Percentiles rank a stretch among this genome's conserved stretches.
Evolutionary conservation across 2,113 vertebrate species (phyloP).

Genomic region (Mungos mungo): DNA sequence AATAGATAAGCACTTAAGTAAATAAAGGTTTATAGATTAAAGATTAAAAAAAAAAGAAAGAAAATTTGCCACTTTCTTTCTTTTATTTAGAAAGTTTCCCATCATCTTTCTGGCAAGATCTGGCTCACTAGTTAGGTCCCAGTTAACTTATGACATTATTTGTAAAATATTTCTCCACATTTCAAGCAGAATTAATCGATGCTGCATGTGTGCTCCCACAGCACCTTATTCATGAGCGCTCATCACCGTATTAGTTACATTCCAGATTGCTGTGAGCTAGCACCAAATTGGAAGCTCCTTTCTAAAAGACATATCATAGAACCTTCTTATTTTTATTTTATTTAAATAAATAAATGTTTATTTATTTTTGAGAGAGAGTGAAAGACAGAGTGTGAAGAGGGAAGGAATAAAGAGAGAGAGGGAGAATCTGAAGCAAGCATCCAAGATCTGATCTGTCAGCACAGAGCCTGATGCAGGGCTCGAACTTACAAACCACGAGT

Average conservation of each 20-base stretch:
- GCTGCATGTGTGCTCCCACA: neutral
- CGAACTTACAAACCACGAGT: fast-evolving
- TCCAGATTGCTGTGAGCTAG: neutral
- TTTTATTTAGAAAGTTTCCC: neutral
- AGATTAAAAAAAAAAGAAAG: neutral
- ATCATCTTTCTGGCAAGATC: neutral
- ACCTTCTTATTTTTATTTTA: neutral
- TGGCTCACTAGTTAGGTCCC: neutral
- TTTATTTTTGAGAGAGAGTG: too few species aligned
- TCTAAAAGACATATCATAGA: neutral
- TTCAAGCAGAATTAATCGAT: conserved; percentile 13
- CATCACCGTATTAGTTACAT: neutral
- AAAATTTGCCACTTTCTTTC: neutral
- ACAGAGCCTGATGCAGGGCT: too few species aligned
- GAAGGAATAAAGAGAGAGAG: too few species aligned
- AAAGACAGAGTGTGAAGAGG: too few species aligned
- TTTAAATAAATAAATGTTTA: too few species aligned
- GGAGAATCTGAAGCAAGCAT: too few species aligned
- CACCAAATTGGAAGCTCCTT: neutral
- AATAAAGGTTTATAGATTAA: too few species aligned
- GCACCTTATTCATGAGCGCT: neutral
- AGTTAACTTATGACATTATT: neutral
- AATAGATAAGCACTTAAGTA: too few species aligned
- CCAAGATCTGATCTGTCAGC: too few species aligned
- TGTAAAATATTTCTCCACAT: neutral